Evolutionary conservation across 2,797 vertebrate species (phyloP), one percentile per base, ranked within the genome.

Genomic region (Sebastes matsubarae): DNA sequence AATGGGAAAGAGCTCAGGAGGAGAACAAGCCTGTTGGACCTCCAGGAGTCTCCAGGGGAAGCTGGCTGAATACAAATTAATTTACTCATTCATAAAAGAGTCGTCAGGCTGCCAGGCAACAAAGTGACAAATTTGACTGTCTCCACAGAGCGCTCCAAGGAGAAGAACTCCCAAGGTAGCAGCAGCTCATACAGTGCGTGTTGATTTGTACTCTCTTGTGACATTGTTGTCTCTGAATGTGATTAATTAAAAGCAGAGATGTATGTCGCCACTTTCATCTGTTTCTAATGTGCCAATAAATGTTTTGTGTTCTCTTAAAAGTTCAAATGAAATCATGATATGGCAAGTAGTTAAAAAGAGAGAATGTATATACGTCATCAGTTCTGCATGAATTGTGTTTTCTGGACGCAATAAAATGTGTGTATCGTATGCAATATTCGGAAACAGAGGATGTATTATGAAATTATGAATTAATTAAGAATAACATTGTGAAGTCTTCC

Each of bases 61-160:
- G 29, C 42, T 2, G n/a, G 34, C 52, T 84, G 81, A 86, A 84
- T 77, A 76, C 81, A 76, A 50, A 77, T 83, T 25, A 1, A 80
- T 72, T 67, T 50, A 68, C 58, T 68, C 61, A 22, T 76, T 82
- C 66, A 59, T 75, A 75, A 68, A 69, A 81, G 75, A 77, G 77
- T 42, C 22, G 9, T 54, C 72, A 1, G 68, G 75, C 57, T 81
- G 66, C 75, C 74, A 11, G 57, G 82, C 65, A 76, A 72, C 75
- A 55, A 29, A 25, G 69, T 63, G 5, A 79, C 55, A 24, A 10
- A 38, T 52, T 83, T 65, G 25, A 68, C 60, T 50, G 72, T 79
- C 64, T 75, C 50, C 58, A 27, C 66, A 29, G 36, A 32, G n/a
- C 4, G 8, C 11, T 22, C 3, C 10, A 9, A 79, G 11, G 18